Percentiles rank a stretch among this genome's conserved stretches.
These are phyloP conservation scores for Selenia dentaria DNA, from an alignment of 2,888 invertebrate species.

Conservation along the genomic window DNA sequence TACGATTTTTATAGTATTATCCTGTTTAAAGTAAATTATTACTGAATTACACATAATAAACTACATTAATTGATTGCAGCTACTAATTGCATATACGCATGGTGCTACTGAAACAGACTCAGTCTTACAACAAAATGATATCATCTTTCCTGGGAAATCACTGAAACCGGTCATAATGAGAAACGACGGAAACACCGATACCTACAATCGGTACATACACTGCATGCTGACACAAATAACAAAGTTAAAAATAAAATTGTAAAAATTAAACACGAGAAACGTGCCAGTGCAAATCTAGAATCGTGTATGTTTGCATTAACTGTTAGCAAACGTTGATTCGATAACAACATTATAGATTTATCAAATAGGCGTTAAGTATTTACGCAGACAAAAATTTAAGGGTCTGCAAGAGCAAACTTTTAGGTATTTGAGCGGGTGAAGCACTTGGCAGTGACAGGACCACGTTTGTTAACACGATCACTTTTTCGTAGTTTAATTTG, in stretches of 20 bases:
- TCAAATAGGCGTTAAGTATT: slow-evolving; percentile 8
- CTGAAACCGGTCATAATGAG: slow-evolving; percentile 33
- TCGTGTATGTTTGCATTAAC: slow-evolving; percentile 12
- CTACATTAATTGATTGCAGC: no score
- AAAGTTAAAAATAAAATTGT: slow-evolving; percentile 52
- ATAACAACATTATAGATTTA: slow-evolving; percentile 2
- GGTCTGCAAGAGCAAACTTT: no score
- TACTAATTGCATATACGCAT: slow-evolving; percentile 14
- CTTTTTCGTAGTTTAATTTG: no score
- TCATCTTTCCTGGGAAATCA: slow-evolving; percentile 37
- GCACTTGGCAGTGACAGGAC: no score
- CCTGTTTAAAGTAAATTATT: no score
- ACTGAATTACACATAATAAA: no score
- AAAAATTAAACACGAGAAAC: slow-evolving; percentile 43
- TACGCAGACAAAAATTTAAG: no score
- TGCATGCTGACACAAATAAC: slow-evolving; percentile 54
- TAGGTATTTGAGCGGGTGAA: no score
- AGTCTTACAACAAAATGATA: slow-evolving; percentile 28
- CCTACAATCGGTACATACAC: slow-evolving; percentile 18
- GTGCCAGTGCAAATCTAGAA: slow-evolving; percentile 32
- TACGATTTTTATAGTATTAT: no score
- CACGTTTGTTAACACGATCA: no score
- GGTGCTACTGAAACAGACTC: slow-evolving; percentile 18
- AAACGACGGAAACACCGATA: slow-evolving; percentile 30
- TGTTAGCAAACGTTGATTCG: slow-evolving; percentile 24